Base-by-base conservation (phyloP, 2,888 invertebrate species). In the Julus scandinavius region DNA sequence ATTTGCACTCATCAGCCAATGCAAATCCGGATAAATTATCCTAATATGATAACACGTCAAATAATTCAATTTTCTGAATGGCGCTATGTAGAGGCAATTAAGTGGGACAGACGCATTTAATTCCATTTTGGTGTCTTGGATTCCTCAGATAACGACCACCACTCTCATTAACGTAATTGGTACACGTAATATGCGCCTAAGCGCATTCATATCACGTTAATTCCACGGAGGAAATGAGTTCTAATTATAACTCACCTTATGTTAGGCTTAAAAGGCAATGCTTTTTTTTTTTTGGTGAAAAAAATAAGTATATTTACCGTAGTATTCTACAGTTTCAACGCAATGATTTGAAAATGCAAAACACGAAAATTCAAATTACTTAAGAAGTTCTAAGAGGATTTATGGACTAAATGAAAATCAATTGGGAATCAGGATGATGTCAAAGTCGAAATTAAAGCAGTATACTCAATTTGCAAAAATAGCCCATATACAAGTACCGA, bases 161-260 rank as follows among this genome's bases (percentile, higher is more conserved):
- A 63, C 63, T 49, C 49, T 63, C 63, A 63, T 63, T 63, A 63
- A 17, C 63, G 63, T 63, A 63, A 63, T 63, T 63, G 63, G 63
- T 17, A n/a, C 63, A n/a, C n/a, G 13, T 63, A n/a, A 17, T n/a
- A 63, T 63, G 63, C 63, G 13, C 63, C 5, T 49, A 49, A 49
- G 11, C 49, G 49, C 49, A 49, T 49, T 49, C 63, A 63, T 63
- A 63, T n/a, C n/a, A 63, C 63, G 63, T 63, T 63, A 63, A 63
- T 63, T 63, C 63, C 63, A n/a, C 5, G 4, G n/a, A 63, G 63
- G 63, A 63, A 63, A 63, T 63, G 63, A 63, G 63, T 17, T 2
- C n/a, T n/a, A 63, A 63, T 63, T n/a, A 63, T 63, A 63, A 63
- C n/a, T 63, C n/a, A n/a, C 11, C 58, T 58, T n/a, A 7, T 63